Percentiles rank a stretch among this genome's conserved stretches.
Evolutionary conservation across 1,140 invertebrate genomes (phyloP).

Genomic region (Drosophila eugracilis): DNA sequence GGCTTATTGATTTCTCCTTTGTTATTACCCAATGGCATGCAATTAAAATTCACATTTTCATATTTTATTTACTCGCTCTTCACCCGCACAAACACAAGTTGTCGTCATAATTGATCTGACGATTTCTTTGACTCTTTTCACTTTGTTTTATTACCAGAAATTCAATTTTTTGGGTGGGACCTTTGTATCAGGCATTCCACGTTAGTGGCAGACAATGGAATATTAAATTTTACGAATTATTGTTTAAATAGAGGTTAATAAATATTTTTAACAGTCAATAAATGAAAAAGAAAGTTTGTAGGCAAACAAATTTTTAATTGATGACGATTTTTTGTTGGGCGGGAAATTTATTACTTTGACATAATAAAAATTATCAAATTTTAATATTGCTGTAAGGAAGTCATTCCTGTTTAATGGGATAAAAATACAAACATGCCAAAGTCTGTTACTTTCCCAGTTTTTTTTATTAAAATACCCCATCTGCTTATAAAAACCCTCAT

Average conservation of each 20-base stretch:
- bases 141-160: slow-evolving; percentile 12
- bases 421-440: no score
- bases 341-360: neutral
- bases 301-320: neutral
- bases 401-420: no score
- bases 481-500: slow-evolving; percentile 8
- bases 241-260: slow-evolving; percentile 15
- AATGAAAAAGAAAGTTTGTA: slow-evolving; percentile 1
- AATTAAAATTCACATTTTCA: slow-evolving; percentile 66
- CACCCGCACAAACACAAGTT: slow-evolving; percentile 54
- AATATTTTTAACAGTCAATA: slow-evolving; percentile 10
- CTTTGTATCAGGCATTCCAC: slow-evolving; percentile 7
- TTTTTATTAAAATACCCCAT: neutral
- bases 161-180: neutral
- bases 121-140: slow-evolving; percentile 51
- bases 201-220: slow-evolving; percentile 9
- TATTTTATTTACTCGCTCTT: slow-evolving; percentile 41
- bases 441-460: no score
- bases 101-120: slow-evolving; percentile 27
- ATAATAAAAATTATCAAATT: no score
- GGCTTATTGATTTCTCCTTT: slow-evolving; percentile 36
- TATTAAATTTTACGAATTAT: slow-evolving; percentile 15
- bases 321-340: no score
- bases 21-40: slow-evolving; percentile 46
- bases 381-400: no score